A percentile compares a stretch with the other conserved stretches of the same genome.
These are phyloP conservation scores for Apeltes quadracus DNA, from an alignment of 2,113 vertebrate species.

Conservation along the genomic window DNA sequence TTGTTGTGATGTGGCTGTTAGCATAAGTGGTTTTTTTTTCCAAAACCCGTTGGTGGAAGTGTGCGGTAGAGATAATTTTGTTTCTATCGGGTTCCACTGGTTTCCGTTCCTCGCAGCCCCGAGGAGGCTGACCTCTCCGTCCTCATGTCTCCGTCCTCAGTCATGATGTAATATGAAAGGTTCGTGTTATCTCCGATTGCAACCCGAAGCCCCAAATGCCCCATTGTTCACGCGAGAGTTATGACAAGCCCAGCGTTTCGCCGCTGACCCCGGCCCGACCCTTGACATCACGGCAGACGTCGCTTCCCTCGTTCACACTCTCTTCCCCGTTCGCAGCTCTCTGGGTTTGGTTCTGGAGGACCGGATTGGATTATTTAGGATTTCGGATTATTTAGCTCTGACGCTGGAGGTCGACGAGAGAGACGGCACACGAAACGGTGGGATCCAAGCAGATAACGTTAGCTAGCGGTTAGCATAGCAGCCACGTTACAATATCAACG, in stretches of 20 bases:
- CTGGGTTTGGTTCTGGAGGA: slow-evolving; percentile 14
- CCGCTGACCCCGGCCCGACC: not conserved
- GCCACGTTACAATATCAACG: no score
- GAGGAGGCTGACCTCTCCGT: slow-evolving; percentile 52
- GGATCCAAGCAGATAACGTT: not conserved
- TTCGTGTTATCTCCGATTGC: slow-evolving; percentile 38
- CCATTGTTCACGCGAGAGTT: slow-evolving; percentile 44
- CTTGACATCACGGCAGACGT: slow-evolving; percentile 28
- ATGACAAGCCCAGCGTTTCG: slow-evolving; percentile 31
- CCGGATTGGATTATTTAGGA: slow-evolving; percentile 30
- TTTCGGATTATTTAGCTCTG: slow-evolving; percentile 36
- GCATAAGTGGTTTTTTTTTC: slow-evolving; percentile 58
- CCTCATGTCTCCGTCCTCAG: slow-evolving; percentile 51
- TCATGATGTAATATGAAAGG: slow-evolving; percentile 66
- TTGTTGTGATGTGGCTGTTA: slow-evolving; percentile 68
- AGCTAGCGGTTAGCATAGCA: slow-evolving; percentile 8
- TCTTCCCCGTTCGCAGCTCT: slow-evolving; percentile 29
- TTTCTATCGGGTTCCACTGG: slow-evolving; percentile 45
- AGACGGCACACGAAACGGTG: slow-evolving; percentile 19
- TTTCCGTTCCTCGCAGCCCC: slow-evolving; percentile 55
- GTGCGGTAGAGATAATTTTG: slow-evolving; percentile 40
- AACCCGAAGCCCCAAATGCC: slow-evolving; percentile 28
- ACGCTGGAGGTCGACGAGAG: slow-evolving; percentile 56
- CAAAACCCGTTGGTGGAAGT: slow-evolving; percentile 47
- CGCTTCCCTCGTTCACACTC: slow-evolving; percentile 45